Evolutionary conservation across 2,797 vertebrate genomes (phyloP).

Genomic region (Limnodromus scolopaceus): DNA sequence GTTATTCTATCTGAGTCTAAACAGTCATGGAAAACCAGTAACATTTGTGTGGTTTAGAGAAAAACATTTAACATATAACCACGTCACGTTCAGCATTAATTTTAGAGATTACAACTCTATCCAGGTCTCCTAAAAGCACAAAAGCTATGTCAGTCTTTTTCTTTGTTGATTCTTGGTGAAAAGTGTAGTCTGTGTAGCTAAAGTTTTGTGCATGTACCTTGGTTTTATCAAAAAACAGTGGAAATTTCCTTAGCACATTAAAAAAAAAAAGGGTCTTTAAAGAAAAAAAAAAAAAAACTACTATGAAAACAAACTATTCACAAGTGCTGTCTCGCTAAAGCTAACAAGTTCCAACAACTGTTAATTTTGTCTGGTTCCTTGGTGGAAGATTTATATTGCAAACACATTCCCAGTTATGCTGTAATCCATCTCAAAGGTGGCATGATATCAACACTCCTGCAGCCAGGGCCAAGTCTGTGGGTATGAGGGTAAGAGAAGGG

Average conservation of each 20-base stretch:
- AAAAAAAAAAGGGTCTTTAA: not conserved
- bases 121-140: not conserved
- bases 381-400: conserved; percentile 34
- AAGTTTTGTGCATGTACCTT: conserved; percentile 1
- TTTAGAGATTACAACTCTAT: not conserved
- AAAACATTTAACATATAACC: not conserved
- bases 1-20: not conserved
- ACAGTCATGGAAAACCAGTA: no score
- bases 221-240: not conserved
- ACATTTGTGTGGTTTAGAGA: not conserved
- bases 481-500: not conserved
- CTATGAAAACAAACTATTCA: conserved; percentile 13
- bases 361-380: conserved; percentile 47
- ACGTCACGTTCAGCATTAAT: not conserved
- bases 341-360: conserved; percentile 45
- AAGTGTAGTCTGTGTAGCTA: not conserved
- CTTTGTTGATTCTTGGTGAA: not conserved
- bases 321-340: conserved; percentile 8
- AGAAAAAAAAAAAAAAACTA: not conserved
- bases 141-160: not conserved
- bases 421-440: conserved; percentile 46
- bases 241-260: not conserved
- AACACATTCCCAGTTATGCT: conserved; percentile 41
- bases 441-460: not conserved
- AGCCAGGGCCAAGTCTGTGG: not conserved